A percentile compares a stretch with the other conserved stretches of the same genome.
These are phyloP conservation scores for Pollicipes pollicipes DNA, from an alignment of 1,140 invertebrate species.

Conservation along the genomic window DNA sequence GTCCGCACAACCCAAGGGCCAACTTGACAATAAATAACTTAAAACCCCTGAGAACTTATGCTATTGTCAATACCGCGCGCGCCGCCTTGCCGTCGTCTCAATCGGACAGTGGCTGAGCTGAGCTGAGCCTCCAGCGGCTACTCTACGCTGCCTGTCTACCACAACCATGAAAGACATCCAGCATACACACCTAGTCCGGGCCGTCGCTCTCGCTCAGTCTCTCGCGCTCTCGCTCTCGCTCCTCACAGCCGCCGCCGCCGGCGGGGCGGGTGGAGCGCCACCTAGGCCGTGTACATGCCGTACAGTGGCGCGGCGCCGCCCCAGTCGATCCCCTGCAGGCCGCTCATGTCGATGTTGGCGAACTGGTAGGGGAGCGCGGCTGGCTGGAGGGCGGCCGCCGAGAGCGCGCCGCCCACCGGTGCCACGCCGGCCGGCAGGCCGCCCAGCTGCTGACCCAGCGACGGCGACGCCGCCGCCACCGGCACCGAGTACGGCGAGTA, in stretches of 20 bases:
- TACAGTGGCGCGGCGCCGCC: slow-evolving; percentile 28
- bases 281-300: no score
- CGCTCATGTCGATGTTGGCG: slow-evolving; percentile 73
- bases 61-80: neutral
- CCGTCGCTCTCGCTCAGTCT: no score
- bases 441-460: slow-evolving; percentile 29
- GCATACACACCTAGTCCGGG: neutral
- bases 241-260: neutral
- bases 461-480: slow-evolving; percentile 32
- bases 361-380: slow-evolving; percentile 37
- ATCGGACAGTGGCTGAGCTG: neutral
- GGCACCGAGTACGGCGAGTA: slow-evolving; percentile 50
- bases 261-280: neutral
- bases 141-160: slow-evolving; percentile 1
- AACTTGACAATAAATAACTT: neutral
- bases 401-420: slow-evolving; percentile 29
- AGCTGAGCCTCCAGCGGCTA: neutral
- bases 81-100: neutral
- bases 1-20: neutral
- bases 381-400: slow-evolving; percentile 24
- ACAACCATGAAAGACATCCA: slow-evolving; percentile 1
- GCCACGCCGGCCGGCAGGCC: neutral
- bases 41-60: slow-evolving; percentile 1
- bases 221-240: no score
- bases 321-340: slow-evolving; percentile 77